Base-by-base conservation (phyloP, 2,113 vertebrate genomes). In the Eleginops maclovinus region DNA sequence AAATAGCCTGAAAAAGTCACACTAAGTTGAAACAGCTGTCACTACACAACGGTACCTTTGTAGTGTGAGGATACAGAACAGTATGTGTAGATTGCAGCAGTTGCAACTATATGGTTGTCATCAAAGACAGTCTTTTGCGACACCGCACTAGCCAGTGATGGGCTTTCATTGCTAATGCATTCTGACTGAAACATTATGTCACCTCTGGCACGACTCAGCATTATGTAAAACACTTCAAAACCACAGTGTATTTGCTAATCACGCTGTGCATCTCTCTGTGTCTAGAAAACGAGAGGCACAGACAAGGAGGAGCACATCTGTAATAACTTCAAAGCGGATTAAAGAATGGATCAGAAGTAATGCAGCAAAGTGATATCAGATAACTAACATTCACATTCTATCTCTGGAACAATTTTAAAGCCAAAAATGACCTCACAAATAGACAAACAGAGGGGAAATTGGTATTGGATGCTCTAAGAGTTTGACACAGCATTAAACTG, bases 151-250 rank as follows among this genome's bases (percentile, higher is more conserved):
- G 58, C 43, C 67, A 62, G 53, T 67, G 66, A 83, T 72, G 61
- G 55, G 78, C 36, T 74, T 80, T 89, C 53, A 74, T 49, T 68
- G 59, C n/a, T 69, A 67, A 79, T 55, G 49, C 28, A 43, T n/a
- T 74, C 47, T 86, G 85, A 82, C 66, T 19, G 65, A 74, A 71
- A 75, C 75, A 90, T 60, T 84, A 87, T 74, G 74, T 89, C 83
- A 87, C 63, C 58, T 87, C 80, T 91, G 90, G 89, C 84, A 79
- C 47, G 64, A 53, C 31, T 55, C 56, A 56, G 75, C 62, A 62
- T 84, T 79, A 71, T 86, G 80, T 41, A 76, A 84, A 86, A 83
- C n/a, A 76, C 51, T 61, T 77, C 46, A 76, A 49, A 56, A 68
- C 63, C 69, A 63, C 43, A 81, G 63, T 67, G 58, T 72, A 40